Base-by-base conservation (phyloP, 92 coral and sea anemone species). In the Scolanthus callimorphus region DNA sequence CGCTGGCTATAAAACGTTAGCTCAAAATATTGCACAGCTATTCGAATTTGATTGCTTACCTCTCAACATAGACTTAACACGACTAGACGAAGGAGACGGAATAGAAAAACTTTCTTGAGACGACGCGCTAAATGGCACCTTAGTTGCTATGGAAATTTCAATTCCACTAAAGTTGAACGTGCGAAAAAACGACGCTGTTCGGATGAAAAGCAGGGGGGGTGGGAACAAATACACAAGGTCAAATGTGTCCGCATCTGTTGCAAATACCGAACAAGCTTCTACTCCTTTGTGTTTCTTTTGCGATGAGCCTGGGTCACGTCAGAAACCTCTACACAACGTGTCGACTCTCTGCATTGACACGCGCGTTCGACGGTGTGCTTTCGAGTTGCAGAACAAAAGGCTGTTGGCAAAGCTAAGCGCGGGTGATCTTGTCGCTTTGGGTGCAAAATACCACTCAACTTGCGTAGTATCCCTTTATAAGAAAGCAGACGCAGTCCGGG, bases 211-310 rank as follows among this genome's bases (percentile, higher is more conserved):
- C 85, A 71, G 49, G 41, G 48, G 29, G 73, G 29, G 31, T n/a
- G 66, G 66, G 19, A 39, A 58, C 13, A 69, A 78, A 59, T 69
- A 62, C 37, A 78, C 78, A 52, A 21, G 60, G n/a, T 69, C 78
- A 13, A 69, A 51, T 44, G 61, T 65, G 17, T 12, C 74, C 25
- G 37, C 51, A 25, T 37, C 55, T 22, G 59, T 77, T 37, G 22
- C 62, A 1, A 66, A 17, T 53, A 66, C 59, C 17, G 82, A 76
- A 76, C 69, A 76, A 24, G 1, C 17, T 22, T 49, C 49, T 26
- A 49, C 74, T 28, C 28, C 46, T 65, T n/a, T n/a, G n/a, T n/a
- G n/a, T n/a, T n/a, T n/a, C n/a, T n/a, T n/a, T n/a, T n/a, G n/a
- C n/a, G n/a, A n/a, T n/a, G n/a, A n/a, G n/a, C n/a, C n/a, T n/a